These are phyloP conservation scores for Sebastolobus altivelis DNA, from an alignment of 2,797 vertebrate genomes.

Conservation along the genomic window DNA sequence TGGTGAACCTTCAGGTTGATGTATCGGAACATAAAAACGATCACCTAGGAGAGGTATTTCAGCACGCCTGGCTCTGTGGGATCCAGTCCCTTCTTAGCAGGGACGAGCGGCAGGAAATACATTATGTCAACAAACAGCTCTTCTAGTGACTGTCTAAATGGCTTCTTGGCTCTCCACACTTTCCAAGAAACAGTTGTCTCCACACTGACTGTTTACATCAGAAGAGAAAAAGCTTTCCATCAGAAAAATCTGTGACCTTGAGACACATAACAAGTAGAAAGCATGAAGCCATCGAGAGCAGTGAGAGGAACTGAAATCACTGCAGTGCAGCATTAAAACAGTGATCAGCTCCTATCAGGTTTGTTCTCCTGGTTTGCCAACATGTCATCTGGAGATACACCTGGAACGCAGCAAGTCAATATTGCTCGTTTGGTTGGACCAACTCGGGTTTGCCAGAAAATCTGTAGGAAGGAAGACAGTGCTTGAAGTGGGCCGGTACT, in stretches of 20 bases:
- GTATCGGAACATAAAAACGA: slow-evolving; percentile 33
- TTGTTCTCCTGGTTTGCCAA: slow-evolving; percentile 23
- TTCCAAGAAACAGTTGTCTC: slow-evolving; percentile 27
- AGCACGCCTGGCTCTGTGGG: not conserved
- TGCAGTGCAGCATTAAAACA: slow-evolving; percentile 44
- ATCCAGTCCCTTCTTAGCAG: slow-evolving; percentile 32
- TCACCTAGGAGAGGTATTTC: not conserved
- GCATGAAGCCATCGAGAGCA: slow-evolving; percentile 3
- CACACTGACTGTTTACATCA: slow-evolving; percentile 37
- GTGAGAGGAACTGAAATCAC: slow-evolving; percentile 14
- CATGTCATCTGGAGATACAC: slow-evolving; percentile 8
- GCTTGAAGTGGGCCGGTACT: too few species aligned
- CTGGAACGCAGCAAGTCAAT: not conserved
- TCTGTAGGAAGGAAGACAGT: not conserved
- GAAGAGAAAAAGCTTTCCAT: slow-evolving; percentile 41
- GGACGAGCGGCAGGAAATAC: slow-evolving; percentile 34
- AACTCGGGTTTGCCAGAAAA: not conserved
- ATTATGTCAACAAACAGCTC: slow-evolving; percentile 48
- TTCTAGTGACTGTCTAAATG: slow-evolving; percentile 31
- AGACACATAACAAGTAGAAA: slow-evolving; percentile 44
- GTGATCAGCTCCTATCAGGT: slow-evolving; percentile 27
- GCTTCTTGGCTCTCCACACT: slow-evolving; percentile 18
- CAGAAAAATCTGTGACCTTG: slow-evolving; percentile 51
- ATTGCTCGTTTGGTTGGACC: not conserved
- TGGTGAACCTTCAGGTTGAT: slow-evolving; percentile 45